Conservation (phyloP, 2,113 vertebrate genomes). For the Spea bombifrons region DNA sequence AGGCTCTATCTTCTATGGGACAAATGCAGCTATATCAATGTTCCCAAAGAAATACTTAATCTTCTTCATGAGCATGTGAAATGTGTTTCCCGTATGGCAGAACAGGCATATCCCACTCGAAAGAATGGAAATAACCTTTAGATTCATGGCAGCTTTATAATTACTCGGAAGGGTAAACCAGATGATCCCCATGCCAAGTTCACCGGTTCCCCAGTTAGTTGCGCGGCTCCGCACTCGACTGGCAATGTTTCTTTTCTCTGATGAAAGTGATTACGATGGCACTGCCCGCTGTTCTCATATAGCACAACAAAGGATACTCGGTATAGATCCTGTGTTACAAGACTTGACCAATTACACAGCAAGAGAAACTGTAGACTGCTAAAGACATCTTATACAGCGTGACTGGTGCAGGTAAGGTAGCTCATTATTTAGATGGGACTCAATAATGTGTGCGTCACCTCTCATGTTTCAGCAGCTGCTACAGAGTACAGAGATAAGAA, state of each 20-base stretch:
- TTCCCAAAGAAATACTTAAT: too few species aligned
- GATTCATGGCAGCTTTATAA: not conserved
- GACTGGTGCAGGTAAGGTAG: not conserved
- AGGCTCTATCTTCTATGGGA: too few species aligned
- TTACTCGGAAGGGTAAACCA: not conserved
- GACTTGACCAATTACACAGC: not conserved
- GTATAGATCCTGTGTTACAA: slow-evolving; percentile 16
- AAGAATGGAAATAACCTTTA: not conserved
- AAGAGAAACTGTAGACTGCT: slow-evolving; percentile 5
- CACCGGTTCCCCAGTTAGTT: not conserved
- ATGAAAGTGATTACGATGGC: not conserved
- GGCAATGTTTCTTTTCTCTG: not conserved
- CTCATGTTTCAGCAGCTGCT: slow-evolving; percentile 15
- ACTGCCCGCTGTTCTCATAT: slow-evolving; percentile 14
- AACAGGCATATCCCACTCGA: too few species aligned
- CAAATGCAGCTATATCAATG: too few species aligned
- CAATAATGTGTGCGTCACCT: slow-evolving; percentile 12
- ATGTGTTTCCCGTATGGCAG: too few species aligned
- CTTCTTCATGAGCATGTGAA: too few species aligned
- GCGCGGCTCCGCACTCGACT: not conserved
- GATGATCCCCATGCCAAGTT: not conserved
- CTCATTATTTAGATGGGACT: slow-evolving; percentile 28
- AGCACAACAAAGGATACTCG: slow-evolving; percentile 2
- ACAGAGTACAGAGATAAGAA: slow-evolving; percentile 26
- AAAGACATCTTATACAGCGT: slow-evolving; percentile 17